Base-by-base conservation (phyloP, 2,113 vertebrate species). In the Capricornis sumatraensis region DNA sequence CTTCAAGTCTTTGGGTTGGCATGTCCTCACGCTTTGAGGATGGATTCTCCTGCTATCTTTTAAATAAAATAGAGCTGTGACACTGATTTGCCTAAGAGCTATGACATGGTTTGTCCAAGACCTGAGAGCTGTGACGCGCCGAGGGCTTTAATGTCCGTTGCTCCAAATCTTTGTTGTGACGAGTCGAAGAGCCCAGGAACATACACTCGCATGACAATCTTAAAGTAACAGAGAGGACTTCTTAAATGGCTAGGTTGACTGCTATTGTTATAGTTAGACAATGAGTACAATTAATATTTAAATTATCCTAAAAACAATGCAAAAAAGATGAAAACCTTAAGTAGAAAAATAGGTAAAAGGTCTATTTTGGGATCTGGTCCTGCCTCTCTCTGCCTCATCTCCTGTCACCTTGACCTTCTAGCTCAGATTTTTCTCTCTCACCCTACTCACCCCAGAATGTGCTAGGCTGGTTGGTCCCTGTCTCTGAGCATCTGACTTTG, bases 91-190 rank as follows among this genome's bases (percentile, higher is more conserved):
- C 57, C 57, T 58, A 58, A 58, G 57, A 58, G 57, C 57, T 58
- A 58, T 27, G 11, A 58, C 23, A 27, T 0, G 10, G 57, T 58
- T 58, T 58, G 57, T 58, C 57, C 23, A 58, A 58, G 57, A 27
- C 57, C 57, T 4, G 1, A 27, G 23, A 58, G 57, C 57, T 58
- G 57, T 58, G 57, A 58, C 0, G 9, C 0, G 4, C 57, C 1
- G 1, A 58, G 9, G 57, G 23, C 57, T 27, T 11, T 27, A 58
- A 27, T 58, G 23, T 25, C 57, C 10, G 0, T 27, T 0, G 0
- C 23, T 27, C 23, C 57, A 58, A 58, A 58, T 58, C 57, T 58
- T 27, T 27, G 57, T 12, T 58, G 23, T 58, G 9, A 57, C 0
- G 55, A 57, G 57, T 27, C 25, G 11, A 58, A 58, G 4, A 27